phyloP scores from a whole-genome alignment of 1,140 invertebrate genomes.

The Fopius arisanus region DNA sequence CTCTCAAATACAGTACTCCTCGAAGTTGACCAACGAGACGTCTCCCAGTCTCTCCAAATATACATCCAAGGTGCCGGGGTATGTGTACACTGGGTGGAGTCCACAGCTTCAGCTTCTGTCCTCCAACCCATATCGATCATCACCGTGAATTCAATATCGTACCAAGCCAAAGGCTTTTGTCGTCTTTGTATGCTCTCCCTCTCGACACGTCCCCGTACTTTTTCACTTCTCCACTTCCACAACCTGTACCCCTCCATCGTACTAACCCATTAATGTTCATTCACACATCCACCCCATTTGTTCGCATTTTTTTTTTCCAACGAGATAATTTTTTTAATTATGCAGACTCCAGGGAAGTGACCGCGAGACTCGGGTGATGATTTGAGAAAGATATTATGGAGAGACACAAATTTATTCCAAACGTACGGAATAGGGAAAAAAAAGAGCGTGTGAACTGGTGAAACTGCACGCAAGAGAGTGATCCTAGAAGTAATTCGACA shows the following conservation, averaged over 20 bases:
- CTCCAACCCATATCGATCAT: conserved; percentile 23
- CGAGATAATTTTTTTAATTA: too few relatives aligned
- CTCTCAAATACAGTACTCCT: conserved; percentile 42
- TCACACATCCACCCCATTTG: too few relatives aligned
- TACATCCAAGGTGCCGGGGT: conserved; percentile 47
- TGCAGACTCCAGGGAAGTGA: too few relatives aligned
- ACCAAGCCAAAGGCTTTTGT: conserved; percentile 40
- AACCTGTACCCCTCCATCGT: background rate
- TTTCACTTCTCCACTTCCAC: background rate
- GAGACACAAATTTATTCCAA: too few relatives aligned
- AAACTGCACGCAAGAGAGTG: conserved; percentile 9
- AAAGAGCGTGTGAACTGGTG: background rate
- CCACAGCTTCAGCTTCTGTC: conserved; percentile 18
- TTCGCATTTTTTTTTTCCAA: too few relatives aligned
- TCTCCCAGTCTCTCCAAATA: conserved; percentile 53
- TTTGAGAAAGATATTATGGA: too few relatives aligned
- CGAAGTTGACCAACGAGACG: conserved; percentile 43
- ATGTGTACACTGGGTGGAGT: conserved; percentile 52
- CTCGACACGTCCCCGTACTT: background rate
- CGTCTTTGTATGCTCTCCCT: conserved; percentile 40
- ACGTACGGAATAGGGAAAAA: background rate
- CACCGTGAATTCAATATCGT: conserved; percentile 44
- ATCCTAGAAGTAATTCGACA: background rate
- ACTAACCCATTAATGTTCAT: too few relatives aligned
- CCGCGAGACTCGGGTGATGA: too few relatives aligned